Base-by-base conservation (phyloP, 2,888 invertebrate species). In the Bugulina stolonifera region DNA sequence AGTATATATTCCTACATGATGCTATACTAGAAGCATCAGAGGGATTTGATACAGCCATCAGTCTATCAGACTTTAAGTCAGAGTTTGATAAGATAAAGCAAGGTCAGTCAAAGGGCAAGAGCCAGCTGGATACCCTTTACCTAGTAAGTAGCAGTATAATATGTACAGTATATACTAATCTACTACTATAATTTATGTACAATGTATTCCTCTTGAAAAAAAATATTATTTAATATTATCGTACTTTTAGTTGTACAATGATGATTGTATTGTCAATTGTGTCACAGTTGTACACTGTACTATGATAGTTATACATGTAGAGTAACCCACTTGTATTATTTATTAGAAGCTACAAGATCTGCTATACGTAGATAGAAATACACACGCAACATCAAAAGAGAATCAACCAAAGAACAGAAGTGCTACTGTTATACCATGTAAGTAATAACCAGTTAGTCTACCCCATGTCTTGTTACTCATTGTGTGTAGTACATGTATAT, bases 1-100 rank as follows among this genome's bases (percentile, higher is more conserved):
- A 70, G n/a, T 70, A 70, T 29, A 54, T 70, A 23, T 70, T 70
- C 52, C 25, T 70, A 29, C 70, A 70, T 54, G 70, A 70, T 2
- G 70, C 70, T 25, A 70, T 70, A 23, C 25, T 70, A 23, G 70
- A 70, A 43, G 70, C 70, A 10, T 54, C 70, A 5, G 52, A 64
- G 27, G 64, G 64, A 5, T 64, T 64, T 32, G 64, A 64, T n/a
- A 25, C 64, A 5, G 32, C 64, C 32, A 32, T 64, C 34, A 22
- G 64, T 14, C 32, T 64, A 14, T 27, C 64, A 14, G 64, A 64
- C 5, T 64, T 64, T 27, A 64, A 64, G 32, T 64, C 64, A 27
- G 64, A 64, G 64, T 64, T 29, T 64, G 32, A 25, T 2, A 25
- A 29, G 5, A 14, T 64, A 27, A 64, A 25, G 18, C 25, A 64